Percentiles rank a stretch among this genome's conserved stretches.
Conservation (phyloP, 2,113 vertebrate genomes). For the Calyptommatus sinebrachiatus region DNA sequence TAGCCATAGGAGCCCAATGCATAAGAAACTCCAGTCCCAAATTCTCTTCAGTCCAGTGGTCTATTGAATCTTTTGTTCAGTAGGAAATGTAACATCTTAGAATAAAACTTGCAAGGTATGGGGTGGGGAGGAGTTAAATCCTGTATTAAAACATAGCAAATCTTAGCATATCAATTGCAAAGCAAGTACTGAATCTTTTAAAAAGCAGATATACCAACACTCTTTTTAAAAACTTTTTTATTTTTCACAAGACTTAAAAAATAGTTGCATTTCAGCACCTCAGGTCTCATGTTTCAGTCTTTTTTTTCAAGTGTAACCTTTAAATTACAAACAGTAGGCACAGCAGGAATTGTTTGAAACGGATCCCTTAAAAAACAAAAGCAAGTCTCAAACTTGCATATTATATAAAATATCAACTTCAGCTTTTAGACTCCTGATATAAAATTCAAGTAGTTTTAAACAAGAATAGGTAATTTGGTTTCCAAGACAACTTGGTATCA, state of each 20-base stretch:
- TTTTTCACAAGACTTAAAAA: slow-evolving; percentile 72
- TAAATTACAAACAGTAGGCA: slow-evolving; percentile 79
- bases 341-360: slow-evolving; percentile 64
- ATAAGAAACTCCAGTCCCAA: neutral
- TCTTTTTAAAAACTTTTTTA: slow-evolving; percentile 66
- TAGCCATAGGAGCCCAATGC: neutral
- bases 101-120: neutral
- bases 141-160: neutral
- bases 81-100: slow-evolving; percentile 12
- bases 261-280: slow-evolving; percentile 68
- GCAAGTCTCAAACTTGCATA: slow-evolving; percentile 55
- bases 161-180: neutral
- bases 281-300: slow-evolving; percentile 55
- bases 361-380: slow-evolving; percentile 59
- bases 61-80: neutral
- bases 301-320: slow-evolving; percentile 74
- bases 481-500: slow-evolving; percentile 53
- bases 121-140: neutral
- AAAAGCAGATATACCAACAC: slow-evolving; percentile 31
- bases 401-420: slow-evolving; percentile 48
- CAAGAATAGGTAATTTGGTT: slow-evolving; percentile 54
- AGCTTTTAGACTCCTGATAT: slow-evolving; percentile 63
- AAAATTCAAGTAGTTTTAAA: slow-evolving; percentile 80
- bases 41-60: neutral
- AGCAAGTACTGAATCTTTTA: neutral